These are phyloP conservation scores for Melinaea marsaeus DNA, from an alignment of 2,888 invertebrate genomes.

Conservation along the genomic window DNA sequence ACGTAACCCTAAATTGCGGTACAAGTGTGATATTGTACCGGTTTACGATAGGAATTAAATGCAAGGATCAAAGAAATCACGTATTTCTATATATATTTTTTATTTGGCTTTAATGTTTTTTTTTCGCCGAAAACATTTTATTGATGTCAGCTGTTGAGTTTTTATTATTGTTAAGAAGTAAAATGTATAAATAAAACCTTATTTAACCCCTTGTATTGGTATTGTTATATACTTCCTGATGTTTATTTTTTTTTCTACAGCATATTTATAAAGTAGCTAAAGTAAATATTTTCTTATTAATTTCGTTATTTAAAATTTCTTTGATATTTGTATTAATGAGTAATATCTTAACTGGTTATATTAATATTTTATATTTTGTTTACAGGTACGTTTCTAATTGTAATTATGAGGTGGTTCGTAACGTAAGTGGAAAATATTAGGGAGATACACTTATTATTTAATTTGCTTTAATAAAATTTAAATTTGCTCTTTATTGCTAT, in stretches of 20 bases:
- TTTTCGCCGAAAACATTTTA: background rate
- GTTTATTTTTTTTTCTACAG: too few species aligned
- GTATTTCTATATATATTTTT: background rate
- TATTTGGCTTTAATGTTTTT: background rate
- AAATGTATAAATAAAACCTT: too few species aligned
- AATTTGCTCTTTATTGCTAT: too few species aligned
- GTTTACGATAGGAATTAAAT: constrained; percentile 16
- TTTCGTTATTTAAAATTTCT: background rate
- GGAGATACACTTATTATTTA: too few species aligned
- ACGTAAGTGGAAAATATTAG: background rate
- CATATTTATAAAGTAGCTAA: too few species aligned
- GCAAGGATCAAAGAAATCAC: background rate
- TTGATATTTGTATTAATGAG: background rate
- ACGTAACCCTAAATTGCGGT: constrained; percentile 57
- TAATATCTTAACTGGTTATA: background rate
- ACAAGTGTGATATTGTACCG: constrained; percentile 47
- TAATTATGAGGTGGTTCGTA: background rate
- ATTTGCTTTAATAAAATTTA: too few species aligned
- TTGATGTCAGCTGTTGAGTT: background rate
- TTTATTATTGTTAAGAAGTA: too few species aligned
- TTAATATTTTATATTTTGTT: constrained; percentile 2
- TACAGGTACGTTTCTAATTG: constrained; percentile 2
- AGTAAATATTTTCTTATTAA: too few species aligned
- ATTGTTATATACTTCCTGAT: too few species aligned
- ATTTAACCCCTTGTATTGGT: too few species aligned